Evolutionary conservation across 1,140 invertebrate species (phyloP), one percentile per base, ranked within the genome.

Genomic region (Charaxes varanes): DNA sequence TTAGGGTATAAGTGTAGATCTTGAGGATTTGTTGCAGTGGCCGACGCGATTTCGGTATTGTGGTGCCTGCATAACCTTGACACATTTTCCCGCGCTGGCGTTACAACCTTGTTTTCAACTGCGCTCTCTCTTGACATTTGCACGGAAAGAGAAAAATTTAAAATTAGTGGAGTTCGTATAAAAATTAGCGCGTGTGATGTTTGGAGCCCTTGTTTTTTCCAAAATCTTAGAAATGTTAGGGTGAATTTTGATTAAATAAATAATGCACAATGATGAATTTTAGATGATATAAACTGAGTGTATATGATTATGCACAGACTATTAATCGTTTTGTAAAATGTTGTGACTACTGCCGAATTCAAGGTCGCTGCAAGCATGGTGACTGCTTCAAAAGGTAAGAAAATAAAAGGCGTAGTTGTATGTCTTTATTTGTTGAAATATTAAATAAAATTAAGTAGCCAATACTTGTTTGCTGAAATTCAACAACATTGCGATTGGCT

Each of bases 41-140:
- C 57, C 44, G 69, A 57, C 62, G 63, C 59, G 55, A 53, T 64
- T 43, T 61, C 62, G 59, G 58, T 61, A 68, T 63, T 60, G 53
- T 68, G 57, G 59, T 65, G 62, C 53, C 55, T 58, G 66, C 41
- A 62, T 77, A 69, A 80, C 76, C 76, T 82, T 82, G 78, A 78
- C 78, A 79, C 64, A 48, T 61, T 82, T 80, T 81, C 69, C 74
- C 78, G 78, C 78, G 74, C 63, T 76, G 56, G 60, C 54, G 57
- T 54, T 50, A 48, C 64, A 65, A 65, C 67, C 74, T 78, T 79
- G 67, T 73, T 76, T 74, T 67, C 67, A 47, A 62, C 71, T 78
- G 68, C 72, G 76, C 71, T 74, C 60, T 68, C 71, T 53, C 65
- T 71, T 72, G 72, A 76, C 66, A 69, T 71, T 74, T 68, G 54